Base-by-base conservation (phyloP, 2,888 invertebrate species). In the Drosophila kuntzei region DNA sequence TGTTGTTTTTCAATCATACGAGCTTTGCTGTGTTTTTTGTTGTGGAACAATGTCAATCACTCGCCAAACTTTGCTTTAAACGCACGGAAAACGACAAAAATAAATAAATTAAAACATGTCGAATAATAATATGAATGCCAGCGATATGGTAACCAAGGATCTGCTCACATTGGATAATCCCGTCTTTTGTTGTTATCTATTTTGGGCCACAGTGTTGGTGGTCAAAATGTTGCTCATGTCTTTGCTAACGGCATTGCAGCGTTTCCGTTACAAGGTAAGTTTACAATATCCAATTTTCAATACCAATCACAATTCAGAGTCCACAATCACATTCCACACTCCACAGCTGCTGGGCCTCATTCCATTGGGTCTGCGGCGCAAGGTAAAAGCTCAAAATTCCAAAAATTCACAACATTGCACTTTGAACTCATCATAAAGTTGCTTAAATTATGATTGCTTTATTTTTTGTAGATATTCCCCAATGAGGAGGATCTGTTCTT, bases 401-500 rank as follows among this genome's bases (percentile, higher is more conserved):
- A 34, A 34, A 12, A 36, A 36, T 25, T n/a, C 4, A n/a, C 12
- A 39, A 18, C 12, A 20, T 63, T 41, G 20, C 11, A 27, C 32
- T 43, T 43, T 43, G 32, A 3, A 51, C n/a, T 34, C 8, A n/a
- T 11, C 9, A n/a, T n/a, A n/a, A 27, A 7, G n/a, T 36, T 12
- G 9, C n/a, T 29, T 9, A n/a, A 3, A n/a, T 16, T 27, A 27
- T 29, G 8, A n/a, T 11, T 6, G 2, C 12, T 47, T 9, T 9
- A 12, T 44, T 20, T 7, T 9, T 25, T 7, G 7, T 8, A 94
- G 94, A 91, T 93, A 14, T 94, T 94, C 79, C 92, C 93, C 22
- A 94, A 93, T 78, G 91, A 93, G 20, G 94, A 94, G 89, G 94
- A 94, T 89, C 84, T 90, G 3, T 80, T 90, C 87, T 72, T 91